phyloP scores from a whole-genome alignment of 2,888 invertebrate species.

The Epinotia nisella region DNA sequence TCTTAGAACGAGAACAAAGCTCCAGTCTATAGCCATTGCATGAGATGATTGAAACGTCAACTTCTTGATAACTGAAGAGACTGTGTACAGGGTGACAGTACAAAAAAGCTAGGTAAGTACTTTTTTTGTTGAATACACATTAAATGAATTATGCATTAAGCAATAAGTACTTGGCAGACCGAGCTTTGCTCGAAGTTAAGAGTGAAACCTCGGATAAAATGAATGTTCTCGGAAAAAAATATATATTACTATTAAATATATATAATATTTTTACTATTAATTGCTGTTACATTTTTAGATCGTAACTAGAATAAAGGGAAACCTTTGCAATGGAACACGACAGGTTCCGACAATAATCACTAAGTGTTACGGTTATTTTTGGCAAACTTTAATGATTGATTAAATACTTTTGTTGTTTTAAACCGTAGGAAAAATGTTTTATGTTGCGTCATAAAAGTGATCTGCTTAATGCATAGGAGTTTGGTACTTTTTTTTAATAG shows the following conservation, averaged over 20 bases:
- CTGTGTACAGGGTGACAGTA: too few species aligned
- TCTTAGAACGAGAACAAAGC: conserved; percentile 8
- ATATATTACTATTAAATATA: too few species aligned
- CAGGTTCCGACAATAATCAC: background rate
- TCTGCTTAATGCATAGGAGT: background rate
- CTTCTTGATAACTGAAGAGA: background rate
- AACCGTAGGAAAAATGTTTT: background rate
- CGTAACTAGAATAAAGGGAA: background rate
- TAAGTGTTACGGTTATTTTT: background rate
- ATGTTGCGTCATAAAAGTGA: background rate
- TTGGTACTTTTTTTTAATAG: too few species aligned
- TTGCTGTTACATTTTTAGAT: background rate
- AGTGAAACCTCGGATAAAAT: background rate
- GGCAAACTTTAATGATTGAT: background rate
- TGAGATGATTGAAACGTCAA: conserved; percentile 14
- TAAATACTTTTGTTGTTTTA: background rate
- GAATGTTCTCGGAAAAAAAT: background rate
- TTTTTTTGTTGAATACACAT: background rate
- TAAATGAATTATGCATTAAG: background rate
- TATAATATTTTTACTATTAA: too few species aligned
- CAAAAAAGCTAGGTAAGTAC: background rate
- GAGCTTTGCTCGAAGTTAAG: background rate
- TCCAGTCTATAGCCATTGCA: background rate
- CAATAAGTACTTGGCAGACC: background rate
- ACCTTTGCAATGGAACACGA: background rate